These are phyloP conservation scores for Pterobdella sp. DNA, from an alignment of 2,888 invertebrate genomes.

Conservation along the genomic window DNA sequence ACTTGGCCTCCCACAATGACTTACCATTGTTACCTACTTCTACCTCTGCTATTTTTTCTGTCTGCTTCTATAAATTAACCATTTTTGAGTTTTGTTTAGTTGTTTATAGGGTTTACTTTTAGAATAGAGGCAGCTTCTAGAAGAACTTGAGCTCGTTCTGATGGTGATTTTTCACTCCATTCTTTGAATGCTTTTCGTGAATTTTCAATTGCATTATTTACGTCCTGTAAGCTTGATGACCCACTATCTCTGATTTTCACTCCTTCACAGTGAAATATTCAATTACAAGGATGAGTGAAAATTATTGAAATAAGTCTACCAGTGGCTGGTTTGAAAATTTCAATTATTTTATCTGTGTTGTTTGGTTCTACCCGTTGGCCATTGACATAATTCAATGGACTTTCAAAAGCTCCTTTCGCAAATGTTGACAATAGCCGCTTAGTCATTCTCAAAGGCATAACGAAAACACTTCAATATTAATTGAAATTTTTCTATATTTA, in stretches of 20 bases:
- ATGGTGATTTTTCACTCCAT: slow-evolving; percentile 51
- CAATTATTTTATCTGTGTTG: not conserved
- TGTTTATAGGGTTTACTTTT: slow-evolving; percentile 41
- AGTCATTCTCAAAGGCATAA: not conserved
- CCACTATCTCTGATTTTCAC: slow-evolving; percentile 39
- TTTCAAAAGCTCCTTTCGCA: not conserved
- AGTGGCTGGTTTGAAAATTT: slow-evolving; percentile 45
- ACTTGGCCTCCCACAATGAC: slow-evolving; percentile 56
- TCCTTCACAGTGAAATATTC: slow-evolving; percentile 39
- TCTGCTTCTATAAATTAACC: slow-evolving; percentile 42
- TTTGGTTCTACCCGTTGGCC: slow-evolving; percentile 7
- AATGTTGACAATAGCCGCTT: slow-evolving; percentile 7
- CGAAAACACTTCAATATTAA: too few relatives aligned
- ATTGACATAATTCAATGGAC: slow-evolving; percentile 12
- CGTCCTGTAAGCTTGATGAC: slow-evolving; percentile 45
- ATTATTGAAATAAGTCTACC: slow-evolving; percentile 39
- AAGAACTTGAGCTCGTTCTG: slow-evolving; percentile 53
- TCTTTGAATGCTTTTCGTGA: slow-evolving; percentile 48
- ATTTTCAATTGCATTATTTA: slow-evolving; percentile 49
- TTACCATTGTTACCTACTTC: slow-evolving; percentile 56
- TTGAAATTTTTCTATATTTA: too few relatives aligned
- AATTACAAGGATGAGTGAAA: not conserved
- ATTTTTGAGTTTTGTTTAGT: not conserved
- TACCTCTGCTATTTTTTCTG: slow-evolving; percentile 44
- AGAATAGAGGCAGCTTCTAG: slow-evolving; percentile 49